Evolutionary conservation across 2,888 invertebrate genomes (phyloP).

Genomic region (Theretra japonica): DNA sequence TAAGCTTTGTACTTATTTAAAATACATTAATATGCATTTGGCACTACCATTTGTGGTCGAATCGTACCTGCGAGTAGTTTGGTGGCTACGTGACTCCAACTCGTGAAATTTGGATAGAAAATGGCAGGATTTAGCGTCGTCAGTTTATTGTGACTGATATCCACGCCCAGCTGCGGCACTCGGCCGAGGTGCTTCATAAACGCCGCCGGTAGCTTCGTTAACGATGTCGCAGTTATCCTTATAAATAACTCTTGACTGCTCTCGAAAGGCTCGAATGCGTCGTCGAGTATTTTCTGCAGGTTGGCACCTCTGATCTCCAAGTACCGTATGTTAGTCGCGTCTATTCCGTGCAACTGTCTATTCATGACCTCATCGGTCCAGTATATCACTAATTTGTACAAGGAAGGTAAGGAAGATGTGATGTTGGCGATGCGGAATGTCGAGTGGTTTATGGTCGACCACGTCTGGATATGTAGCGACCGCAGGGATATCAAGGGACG

Average conservation of each 20-base stretch:
- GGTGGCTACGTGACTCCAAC: constrained; percentile 95
- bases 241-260: constrained; percentile 90
- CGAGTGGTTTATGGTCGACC: constrained; percentile 90
- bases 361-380: constrained; percentile 90
- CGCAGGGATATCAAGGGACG: constrained; percentile 89
- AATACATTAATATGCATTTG: constrained; percentile 12
- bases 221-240: constrained; percentile 90
- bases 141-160: constrained; percentile 92
- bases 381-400: constrained; percentile 90
- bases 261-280: constrained; percentile 90
- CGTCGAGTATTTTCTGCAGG: constrained; percentile 89
- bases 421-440: constrained; percentile 88
- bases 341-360: constrained; percentile 90
- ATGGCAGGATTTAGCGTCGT: constrained; percentile 92
- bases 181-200: constrained; percentile 91
- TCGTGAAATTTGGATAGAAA: constrained; percentile 93
- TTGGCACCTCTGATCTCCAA: constrained; percentile 91
- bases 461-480: constrained; percentile 89
- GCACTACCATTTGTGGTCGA: neutral
- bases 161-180: constrained; percentile 92
- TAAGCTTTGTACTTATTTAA: constrained; percentile 25
- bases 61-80: constrained; percentile 91
- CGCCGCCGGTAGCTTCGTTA: constrained; percentile 91
- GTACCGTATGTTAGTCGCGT: constrained; percentile 91
- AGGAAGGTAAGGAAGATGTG: constrained; percentile 88